Base-by-base conservation (phyloP, 2,888 invertebrate species). In the Agrenia bidenticulata region DNA sequence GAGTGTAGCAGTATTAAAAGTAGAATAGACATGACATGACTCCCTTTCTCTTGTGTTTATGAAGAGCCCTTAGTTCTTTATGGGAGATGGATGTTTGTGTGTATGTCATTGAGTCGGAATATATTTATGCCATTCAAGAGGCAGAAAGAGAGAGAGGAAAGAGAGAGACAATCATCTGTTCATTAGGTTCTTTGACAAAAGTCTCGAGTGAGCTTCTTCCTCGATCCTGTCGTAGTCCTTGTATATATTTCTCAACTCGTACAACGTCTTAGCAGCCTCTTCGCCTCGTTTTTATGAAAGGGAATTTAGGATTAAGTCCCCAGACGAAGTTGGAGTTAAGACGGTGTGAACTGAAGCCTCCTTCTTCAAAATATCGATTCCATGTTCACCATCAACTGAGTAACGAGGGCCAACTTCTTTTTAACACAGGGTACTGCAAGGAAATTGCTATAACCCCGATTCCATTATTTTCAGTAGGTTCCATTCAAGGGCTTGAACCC, bases 91-190 rank as follows among this genome's bases (percentile, higher is more conserved):
- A n/a, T n/a, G n/a, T n/a, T n/a, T n/a, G n/a, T n/a, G n/a, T n/a
- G n/a, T n/a, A n/a, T n/a, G n/a, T n/a, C n/a, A n/a, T n/a, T n/a
- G n/a, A 32, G 32, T 32, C 32, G 11, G 32, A 11, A 32, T 32
- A 32, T 32, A 32, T 32, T 4, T 11, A 32, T 32, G 32, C 32
- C 32, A 32, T 32, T 32, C 5, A 11, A 32, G 11, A 32, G 32
- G 32, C 5, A 32, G 32, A 32, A 11, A 32, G 11, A 32, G 32
- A 32, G 4, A 39, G 41, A 37, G 41, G 39, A 19, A 23, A 57
- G 39, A 57, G 39, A 57, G 56, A 57, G 37, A 41, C 56, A 57
- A 57, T 57, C 56, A 57, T 57, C 56, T 57, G 56, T 57, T 57
- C 56, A 57, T 57, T 57, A 57, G 32, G 39, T 19, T 55, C 55